Evolutionary conservation across 2,888 invertebrate genomes (phyloP).

Genomic region (Drosophila kanekoi): DNA sequence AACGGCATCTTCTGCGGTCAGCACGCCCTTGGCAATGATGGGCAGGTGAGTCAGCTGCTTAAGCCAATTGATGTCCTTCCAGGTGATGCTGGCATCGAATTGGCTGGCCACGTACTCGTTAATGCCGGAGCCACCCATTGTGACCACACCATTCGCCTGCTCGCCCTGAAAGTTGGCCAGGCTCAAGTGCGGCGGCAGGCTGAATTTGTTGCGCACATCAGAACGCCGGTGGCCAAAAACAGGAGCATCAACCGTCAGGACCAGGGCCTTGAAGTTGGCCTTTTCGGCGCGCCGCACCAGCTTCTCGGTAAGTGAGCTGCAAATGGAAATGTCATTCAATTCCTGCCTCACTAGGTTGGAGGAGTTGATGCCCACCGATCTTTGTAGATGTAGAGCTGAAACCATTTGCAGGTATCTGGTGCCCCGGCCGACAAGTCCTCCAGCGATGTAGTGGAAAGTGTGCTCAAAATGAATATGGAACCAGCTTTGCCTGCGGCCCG

Average conservation of each 20-base stretch:
- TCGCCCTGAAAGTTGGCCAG: conserved; percentile 92
- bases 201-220: conserved; percentile 93
- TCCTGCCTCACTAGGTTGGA: background rate
- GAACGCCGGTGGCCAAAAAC: conserved; percentile 93
- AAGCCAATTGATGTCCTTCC: conserved; percentile 95
- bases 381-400: conserved; percentile 95
- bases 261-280: conserved; percentile 94
- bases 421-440: conserved; percentile 94
- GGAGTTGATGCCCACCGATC: conserved; percentile 87
- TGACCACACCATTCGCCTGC: conserved; percentile 77
- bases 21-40: conserved; percentile 93
- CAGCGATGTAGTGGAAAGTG: conserved; percentile 93
- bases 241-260: conserved; percentile 95
- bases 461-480: conserved; percentile 93
- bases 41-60: conserved; percentile 91
- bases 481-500: conserved; percentile 92
- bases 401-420: conserved; percentile 94
- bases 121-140: conserved; percentile 88
- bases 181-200: conserved; percentile 92
- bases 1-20: conserved; percentile 94
- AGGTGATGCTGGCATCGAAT: conserved; percentile 93
- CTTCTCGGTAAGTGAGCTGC: conserved; percentile 87
- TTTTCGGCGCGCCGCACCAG: conserved; percentile 92
- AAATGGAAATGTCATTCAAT: conserved; percentile 79
- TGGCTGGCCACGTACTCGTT: conserved; percentile 91